Conservation (phyloP, 2,797 vertebrate genomes). For the Adrianichthys oophorus region DNA sequence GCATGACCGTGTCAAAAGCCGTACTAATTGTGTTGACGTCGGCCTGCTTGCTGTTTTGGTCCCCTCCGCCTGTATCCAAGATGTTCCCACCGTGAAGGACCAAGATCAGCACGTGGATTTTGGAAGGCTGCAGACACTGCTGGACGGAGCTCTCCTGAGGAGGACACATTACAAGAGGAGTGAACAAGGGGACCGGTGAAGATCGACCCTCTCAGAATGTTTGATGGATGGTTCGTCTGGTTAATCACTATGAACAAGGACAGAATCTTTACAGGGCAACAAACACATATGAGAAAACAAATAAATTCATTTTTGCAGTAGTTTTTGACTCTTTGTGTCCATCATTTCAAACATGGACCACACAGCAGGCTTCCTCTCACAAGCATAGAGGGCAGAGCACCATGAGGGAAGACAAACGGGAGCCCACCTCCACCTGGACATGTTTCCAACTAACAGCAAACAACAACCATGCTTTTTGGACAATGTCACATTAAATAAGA, state of each 20-base stretch:
- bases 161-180: background rate
- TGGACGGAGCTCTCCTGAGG: slow-evolving; percentile 84
- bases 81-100: slow-evolving; percentile 97
- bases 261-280: slow-evolving; percentile 20
- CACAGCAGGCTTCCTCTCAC: slow-evolving; percentile 37
- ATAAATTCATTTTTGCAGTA: slow-evolving; percentile 17
- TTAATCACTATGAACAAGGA: slow-evolving; percentile 17
- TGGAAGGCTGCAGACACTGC: slow-evolving; percentile 83
- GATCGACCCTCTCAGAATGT: background rate
- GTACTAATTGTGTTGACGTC: slow-evolving; percentile 91
- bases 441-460: slow-evolving; percentile 44
- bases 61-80: slow-evolving; percentile 91
- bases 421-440: slow-evolving; percentile 47
- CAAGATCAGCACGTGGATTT: slow-evolving; percentile 91
- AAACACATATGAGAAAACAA: slow-evolving; percentile 19
- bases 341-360: slow-evolving; percentile 31
- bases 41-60: slow-evolving; percentile 92
- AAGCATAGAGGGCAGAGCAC: slow-evolving; percentile 38
- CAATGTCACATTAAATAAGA: slow-evolving; percentile 43
- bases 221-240: background rate
- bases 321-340: slow-evolving; percentile 10
- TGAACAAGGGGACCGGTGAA: background rate
- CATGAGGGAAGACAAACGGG: slow-evolving; percentile 46
- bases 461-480: slow-evolving; percentile 38
- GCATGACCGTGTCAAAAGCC: slow-evolving; percentile 92